Conservation (phyloP, 2,888 invertebrate genomes). For the Ormia ochracea region DNA sequence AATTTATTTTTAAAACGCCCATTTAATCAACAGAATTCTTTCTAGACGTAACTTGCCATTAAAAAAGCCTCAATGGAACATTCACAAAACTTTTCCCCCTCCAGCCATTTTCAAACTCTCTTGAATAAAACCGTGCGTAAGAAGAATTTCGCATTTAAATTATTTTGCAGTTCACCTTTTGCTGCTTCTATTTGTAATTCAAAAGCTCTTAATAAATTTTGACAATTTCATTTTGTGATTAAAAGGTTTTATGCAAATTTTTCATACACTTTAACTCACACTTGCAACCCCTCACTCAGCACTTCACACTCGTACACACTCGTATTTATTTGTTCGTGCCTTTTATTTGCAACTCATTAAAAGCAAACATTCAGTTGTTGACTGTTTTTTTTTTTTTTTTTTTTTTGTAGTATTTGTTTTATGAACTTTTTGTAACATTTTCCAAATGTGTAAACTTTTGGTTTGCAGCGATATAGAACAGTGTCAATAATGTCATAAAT, state of each 20-base stretch:
- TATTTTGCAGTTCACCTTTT: not conserved
- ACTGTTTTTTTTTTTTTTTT: not conserved
- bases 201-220: slow-evolving; percentile 50
- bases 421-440: not conserved
- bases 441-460: not conserved
- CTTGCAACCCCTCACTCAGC: not conserved
- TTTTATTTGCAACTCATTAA: slow-evolving; percentile 42
- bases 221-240: slow-evolving; percentile 57
- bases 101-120: slow-evolving; percentile 14
- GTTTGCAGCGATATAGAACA: not conserved
- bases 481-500: not conserved
- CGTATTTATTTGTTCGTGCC: not conserved
- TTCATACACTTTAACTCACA: not conserved
- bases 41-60: no score
- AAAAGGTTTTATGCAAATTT: slow-evolving; percentile 61
- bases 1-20: no score
- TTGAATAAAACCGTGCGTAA: not conserved
- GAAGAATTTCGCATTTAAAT: not conserved
- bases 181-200: slow-evolving; percentile 36
- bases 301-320: not conserved
- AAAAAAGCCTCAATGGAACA: no score
- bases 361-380: slow-evolving; percentile 41
- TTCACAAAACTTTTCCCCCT: no score
- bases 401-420: not conserved
- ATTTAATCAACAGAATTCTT: no score